These are phyloP conservation scores for Microchirus variegatus DNA, from an alignment of 2,797 vertebrate species.

Conservation along the genomic window DNA sequence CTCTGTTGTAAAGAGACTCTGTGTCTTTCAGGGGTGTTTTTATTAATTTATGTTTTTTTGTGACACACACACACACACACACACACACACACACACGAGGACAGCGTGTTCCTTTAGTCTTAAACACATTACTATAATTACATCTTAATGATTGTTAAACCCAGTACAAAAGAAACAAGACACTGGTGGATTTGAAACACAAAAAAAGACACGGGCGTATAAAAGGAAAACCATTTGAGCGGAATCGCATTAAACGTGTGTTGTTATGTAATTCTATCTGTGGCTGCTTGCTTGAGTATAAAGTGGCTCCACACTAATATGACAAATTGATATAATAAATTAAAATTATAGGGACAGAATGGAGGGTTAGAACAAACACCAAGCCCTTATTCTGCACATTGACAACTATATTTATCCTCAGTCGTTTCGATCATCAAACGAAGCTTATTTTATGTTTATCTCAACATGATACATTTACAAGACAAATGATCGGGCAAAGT, in stretches of 20 bases:
- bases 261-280: slow-evolving; percentile 46
- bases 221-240: slow-evolving; percentile 47
- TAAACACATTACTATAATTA: slow-evolving; percentile 69
- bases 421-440: neutral
- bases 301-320: slow-evolving; percentile 32
- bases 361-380: slow-evolving; percentile 1
- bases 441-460: slow-evolving; percentile 1
- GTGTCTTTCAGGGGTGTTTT: slow-evolving; percentile 46
- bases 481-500: neutral
- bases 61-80: slow-evolving; percentile 19
- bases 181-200: slow-evolving; percentile 54
- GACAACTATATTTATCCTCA: slow-evolving; percentile 3
- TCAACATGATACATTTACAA: neutral
- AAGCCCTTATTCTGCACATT: neutral
- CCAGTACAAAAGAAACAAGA: slow-evolving; percentile 61
- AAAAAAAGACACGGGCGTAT: slow-evolving; percentile 43
- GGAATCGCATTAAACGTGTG: slow-evolving; percentile 51
- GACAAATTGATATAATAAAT: slow-evolving; percentile 46
- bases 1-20: slow-evolving; percentile 38
- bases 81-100: slow-evolving; percentile 7
- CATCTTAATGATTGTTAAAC: slow-evolving; percentile 70
- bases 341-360: neutral
- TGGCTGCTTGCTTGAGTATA: slow-evolving; percentile 26
- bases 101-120: slow-evolving; percentile 41
- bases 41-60: slow-evolving; percentile 49